Conservation (phyloP, 2,113 vertebrate species). For the Sebastes schlegelii region DNA sequence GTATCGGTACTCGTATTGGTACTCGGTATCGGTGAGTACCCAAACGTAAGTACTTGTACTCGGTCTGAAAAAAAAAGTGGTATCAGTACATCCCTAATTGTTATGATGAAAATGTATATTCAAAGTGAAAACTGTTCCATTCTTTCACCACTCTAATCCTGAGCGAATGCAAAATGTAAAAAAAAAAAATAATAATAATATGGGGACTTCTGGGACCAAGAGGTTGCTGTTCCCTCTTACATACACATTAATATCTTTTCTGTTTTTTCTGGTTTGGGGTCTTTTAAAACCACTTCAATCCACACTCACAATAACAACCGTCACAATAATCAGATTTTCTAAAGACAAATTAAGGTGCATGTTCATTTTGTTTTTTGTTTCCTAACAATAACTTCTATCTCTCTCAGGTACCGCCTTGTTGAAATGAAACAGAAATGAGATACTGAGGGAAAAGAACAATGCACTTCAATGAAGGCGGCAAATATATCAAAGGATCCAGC, state of each 20-base stretch:
- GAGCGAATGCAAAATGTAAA: not conserved
- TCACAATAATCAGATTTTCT: slow-evolving; percentile 35
- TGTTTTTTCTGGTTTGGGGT: not conserved
- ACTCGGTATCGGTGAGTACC: too few species aligned
- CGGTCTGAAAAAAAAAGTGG: too few species aligned
- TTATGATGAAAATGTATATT: not conserved
- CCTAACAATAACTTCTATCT: slow-evolving; percentile 11
- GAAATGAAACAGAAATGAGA: slow-evolving; percentile 41
- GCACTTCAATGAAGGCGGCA: not conserved
- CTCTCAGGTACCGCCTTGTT: slow-evolving; percentile 7
- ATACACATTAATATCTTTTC: slow-evolving; percentile 5
- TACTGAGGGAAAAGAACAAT: slow-evolving; percentile 36
- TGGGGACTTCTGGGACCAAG: not conserved
- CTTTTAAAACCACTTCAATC: slow-evolving; percentile 19
- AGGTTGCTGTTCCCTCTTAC: not conserved
- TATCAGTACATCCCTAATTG: too few species aligned
- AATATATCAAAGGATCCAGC: slow-evolving; percentile 25
- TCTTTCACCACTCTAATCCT: not conserved
- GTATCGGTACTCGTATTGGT: too few species aligned
- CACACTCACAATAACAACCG: slow-evolving; percentile 5
- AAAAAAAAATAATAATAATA: not conserved
- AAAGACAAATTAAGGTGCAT: slow-evolving; percentile 33
- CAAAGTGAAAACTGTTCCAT: not conserved
- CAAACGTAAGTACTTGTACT: too few species aligned
- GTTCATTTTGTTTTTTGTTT: slow-evolving; percentile 12